Base-by-base conservation (phyloP, 2,888 invertebrate species). In the Calliopum simillimum region DNA sequence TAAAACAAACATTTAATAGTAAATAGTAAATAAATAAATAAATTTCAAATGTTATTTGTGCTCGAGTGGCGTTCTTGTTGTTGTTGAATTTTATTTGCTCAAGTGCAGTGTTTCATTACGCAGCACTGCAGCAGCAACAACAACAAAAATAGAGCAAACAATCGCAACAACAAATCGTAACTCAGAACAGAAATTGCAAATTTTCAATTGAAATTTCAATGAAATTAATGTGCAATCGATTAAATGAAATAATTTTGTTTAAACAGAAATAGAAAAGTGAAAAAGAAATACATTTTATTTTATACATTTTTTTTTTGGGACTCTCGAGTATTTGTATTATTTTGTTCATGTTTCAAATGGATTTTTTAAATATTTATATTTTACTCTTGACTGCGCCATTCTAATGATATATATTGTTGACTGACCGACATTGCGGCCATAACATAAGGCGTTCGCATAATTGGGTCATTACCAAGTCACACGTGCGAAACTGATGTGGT, bases 391-490 rank as follows among this genome's bases (percentile, higher is more conserved):
- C 69, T 79, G 78, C 33, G 33, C 75, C 33, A 8, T 33, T 33
- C 33, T 8, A 4, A 1, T 6, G 4, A 33, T 5, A 33, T 33
- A 33, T 33, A 8, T 56, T 47, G 19, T n/a, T 12, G n/a, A 51
- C 55, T 65, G 70, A 79, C 74, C 76, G 76, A 73, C 79, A 79
- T 81, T 80, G 79, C 78, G 76, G 51, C 4, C 55, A 25, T 4
- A 21, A 56, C 23, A 8, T 56, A 23, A 16, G 76, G 77, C 77
- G 76, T 80, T 79, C 78, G 70, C 73, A 75, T 79, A 82, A 80
- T 81, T 79, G 76, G 80, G 80, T 80, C 81, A 80, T 81, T 80
- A 80, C 79, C 82, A 80, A 74, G 69, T 69, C 66, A 56, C 71
- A 75, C 62, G 23, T 68, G 23, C 47, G n/a, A 59, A 61, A 49